A percentile compares a stretch with the other conserved stretches of the same genome.
phyloP scores from a whole-genome alignment of 2,797 vertebrate genomes.

The Syncerus caffer region DNA sequence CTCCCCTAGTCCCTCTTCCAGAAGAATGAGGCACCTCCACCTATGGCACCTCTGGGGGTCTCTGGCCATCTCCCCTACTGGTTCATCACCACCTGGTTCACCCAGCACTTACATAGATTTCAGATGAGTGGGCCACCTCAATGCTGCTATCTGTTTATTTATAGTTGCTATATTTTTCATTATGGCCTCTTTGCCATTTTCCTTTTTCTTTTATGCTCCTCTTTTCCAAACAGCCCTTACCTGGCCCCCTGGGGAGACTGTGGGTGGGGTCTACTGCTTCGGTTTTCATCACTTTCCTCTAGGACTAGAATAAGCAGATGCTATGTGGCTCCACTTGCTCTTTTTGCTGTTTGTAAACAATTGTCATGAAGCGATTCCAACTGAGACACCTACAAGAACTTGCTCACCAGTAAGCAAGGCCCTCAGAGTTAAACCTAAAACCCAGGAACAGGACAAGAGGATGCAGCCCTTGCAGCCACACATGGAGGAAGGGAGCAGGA shows the following conservation, averaged over 20 bases:
- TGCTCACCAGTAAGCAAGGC: background rate
- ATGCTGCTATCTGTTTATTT: background rate
- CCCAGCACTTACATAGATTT: background rate
- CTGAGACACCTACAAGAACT: rapidly evolving
- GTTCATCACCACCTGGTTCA: too few relatives aligned
- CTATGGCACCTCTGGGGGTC: background rate
- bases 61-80: background rate
- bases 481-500: rapidly evolving
- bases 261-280: rapidly evolving
- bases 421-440: background rate
- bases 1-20: background rate
- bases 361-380: rapidly evolving
- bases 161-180: background rate
- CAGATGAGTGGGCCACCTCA: background rate
- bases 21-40: background rate
- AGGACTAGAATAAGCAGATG: background rate
- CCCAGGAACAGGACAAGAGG: background rate
- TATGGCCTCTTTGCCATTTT: rapidly evolving
- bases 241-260: background rate
- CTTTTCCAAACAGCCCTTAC: background rate
- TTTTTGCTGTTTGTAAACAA: background rate
- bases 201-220: background rate
- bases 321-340: rapidly evolving
- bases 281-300: rapidly evolving
- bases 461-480: rapidly evolving